Conservation (phyloP, 1,140 invertebrate species). For the Drosophila sp. region DNA sequence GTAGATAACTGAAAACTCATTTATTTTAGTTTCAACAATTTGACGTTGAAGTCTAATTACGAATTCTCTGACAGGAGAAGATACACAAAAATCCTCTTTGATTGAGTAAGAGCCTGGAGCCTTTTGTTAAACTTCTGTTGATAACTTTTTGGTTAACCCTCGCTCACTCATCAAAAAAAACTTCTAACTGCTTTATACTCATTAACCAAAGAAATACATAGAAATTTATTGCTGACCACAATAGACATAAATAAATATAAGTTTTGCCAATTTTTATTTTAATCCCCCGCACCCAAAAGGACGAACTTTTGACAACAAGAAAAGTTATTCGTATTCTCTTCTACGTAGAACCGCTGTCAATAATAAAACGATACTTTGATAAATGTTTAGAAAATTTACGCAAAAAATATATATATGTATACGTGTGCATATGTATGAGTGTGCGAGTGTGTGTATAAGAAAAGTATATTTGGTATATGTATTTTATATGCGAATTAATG, state of each 20-base stretch:
- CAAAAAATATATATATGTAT: constrained; percentile 32
- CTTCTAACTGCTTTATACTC: constrained; percentile 46
- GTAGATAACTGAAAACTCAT: too few relatives aligned
- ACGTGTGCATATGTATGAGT: neutral
- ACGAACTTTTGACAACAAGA: constrained; percentile 57
- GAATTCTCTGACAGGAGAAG: too few relatives aligned
- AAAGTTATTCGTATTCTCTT: constrained; percentile 15
- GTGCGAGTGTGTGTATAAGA: neutral
- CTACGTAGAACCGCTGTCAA: constrained; percentile 60
- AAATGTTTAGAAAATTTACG: constrained; percentile 72
- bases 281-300: constrained; percentile 20
- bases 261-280: constrained; percentile 68
- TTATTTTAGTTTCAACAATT: too few relatives aligned
- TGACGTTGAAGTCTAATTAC: too few relatives aligned
- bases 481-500: constrained; percentile 78
- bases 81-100: too few relatives aligned
- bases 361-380: constrained; percentile 73
- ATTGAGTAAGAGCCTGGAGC: too few relatives aligned
- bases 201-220: constrained; percentile 38
- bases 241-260: constrained; percentile 50
- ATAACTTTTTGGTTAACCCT: neutral
- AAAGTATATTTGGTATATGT: neutral
- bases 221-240: constrained; percentile 67
- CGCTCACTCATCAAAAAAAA: neutral
- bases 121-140: too few relatives aligned